Conservation (phyloP, 2,888 invertebrate species). For the Meteorus cinctellus region DNA sequence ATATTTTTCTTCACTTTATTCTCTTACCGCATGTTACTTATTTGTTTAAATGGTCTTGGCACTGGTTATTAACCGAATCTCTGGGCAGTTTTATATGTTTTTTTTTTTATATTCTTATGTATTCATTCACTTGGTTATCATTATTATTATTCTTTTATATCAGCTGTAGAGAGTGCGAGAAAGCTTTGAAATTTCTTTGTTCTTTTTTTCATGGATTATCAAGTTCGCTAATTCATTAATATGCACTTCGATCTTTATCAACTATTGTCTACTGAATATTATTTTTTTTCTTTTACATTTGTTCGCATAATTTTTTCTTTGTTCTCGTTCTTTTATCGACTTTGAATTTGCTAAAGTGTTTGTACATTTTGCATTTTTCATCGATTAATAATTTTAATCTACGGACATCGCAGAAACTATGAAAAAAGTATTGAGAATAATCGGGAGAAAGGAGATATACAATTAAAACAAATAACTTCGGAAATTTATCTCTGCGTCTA, state of each 20-base stretch:
- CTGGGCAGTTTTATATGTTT: constrained; percentile 14
- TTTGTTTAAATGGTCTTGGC: constrained; percentile 19
- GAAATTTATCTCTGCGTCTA: constrained; percentile 2
- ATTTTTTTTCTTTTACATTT: constrained; percentile 3
- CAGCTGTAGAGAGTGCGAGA: constrained; percentile 22
- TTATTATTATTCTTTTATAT: constrained; percentile 26
- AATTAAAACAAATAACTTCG: constrained; percentile 20
- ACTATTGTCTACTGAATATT: constrained; percentile 14
- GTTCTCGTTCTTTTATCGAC: not conserved
- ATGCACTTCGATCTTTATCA: not conserved
- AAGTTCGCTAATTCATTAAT: constrained; percentile 25
- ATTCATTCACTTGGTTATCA: constrained; percentile 6
- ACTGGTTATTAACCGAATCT: constrained; percentile 26
- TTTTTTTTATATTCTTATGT: not conserved
- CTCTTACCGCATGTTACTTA: not conserved
- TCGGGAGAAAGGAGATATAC: constrained; percentile 1
- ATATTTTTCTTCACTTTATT: not conserved
- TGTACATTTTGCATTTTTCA: constrained; percentile 11
- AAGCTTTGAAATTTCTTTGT: constrained; percentile 17
- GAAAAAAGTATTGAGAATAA: constrained; percentile 17
- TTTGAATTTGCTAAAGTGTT: not conserved
- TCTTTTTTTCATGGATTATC: constrained; percentile 24
- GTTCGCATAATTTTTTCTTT: not conserved
- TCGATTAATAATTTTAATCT: not conserved
- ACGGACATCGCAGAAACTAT: not conserved